A percentile compares a stretch with the other conserved stretches of the same genome.
Conservation (phyloP, 2,888 invertebrate species). For the Synergus umbraculus region DNA sequence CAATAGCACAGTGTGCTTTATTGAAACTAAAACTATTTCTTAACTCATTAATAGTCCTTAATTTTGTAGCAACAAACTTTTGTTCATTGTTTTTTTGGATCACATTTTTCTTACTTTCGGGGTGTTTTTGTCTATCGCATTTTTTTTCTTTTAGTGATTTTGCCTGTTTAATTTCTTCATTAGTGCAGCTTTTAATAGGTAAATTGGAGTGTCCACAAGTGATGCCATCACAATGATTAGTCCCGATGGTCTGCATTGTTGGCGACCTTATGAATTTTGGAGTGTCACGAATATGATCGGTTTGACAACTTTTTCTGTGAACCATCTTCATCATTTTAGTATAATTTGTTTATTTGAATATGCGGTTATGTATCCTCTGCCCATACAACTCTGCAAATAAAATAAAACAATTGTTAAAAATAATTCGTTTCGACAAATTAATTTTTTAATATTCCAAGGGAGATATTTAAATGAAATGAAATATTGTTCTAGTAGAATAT, state of each 20-base stretch:
- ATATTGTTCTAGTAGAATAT: too few relatives aligned
- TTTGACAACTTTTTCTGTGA: conserved; percentile 70
- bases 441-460: too few relatives aligned
- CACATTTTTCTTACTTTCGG: conserved; percentile 66
- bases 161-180: conserved; percentile 61
- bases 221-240: conserved; percentile 50
- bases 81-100: conserved; percentile 65
- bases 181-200: conserved; percentile 57
- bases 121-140: conserved; percentile 63
- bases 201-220: conserved; percentile 48
- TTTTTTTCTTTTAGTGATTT: conserved; percentile 66
- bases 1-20: conserved; percentile 47
- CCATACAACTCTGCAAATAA: too few relatives aligned
- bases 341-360: too few relatives aligned
- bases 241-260: conserved; percentile 62
- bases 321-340: conserved; percentile 62
- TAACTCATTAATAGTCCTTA: conserved; percentile 70
- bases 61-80: conserved; percentile 65
- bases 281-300: conserved; percentile 70
- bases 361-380: too few relatives aligned
- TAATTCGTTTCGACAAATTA: too few relatives aligned
- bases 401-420: too few relatives aligned
- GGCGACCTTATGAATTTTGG: conserved; percentile 71
- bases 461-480: too few relatives aligned
- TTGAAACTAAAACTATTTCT: conserved; percentile 66